phyloP scores from a whole-genome alignment of 2,888 invertebrate species.

The Pinctada fucata region DNA sequence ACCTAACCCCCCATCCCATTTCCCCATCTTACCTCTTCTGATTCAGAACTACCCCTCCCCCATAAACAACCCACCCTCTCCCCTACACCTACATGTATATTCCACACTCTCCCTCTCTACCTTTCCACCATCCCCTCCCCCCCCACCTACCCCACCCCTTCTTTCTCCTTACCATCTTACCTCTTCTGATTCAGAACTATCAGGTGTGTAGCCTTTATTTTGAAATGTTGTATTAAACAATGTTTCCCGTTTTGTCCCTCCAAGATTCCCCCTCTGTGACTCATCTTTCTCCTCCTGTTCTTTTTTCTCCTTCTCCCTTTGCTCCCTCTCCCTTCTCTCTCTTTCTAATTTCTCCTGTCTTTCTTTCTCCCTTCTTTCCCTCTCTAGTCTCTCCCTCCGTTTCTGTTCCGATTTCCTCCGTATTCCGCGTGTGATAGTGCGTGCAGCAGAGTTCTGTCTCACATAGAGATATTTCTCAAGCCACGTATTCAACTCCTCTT shows the following conservation, averaged over 20 bases:
- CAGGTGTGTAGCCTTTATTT: background rate
- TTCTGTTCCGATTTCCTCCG: background rate
- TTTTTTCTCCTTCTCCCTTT: slow-evolving; percentile 27
- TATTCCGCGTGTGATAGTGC: slow-evolving; percentile 19
- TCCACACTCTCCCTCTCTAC: no score
- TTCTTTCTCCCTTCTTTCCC: slow-evolving; percentile 20
- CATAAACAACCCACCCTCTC: no score
- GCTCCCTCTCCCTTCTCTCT: slow-evolving; percentile 13
- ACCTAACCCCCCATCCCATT: no score
- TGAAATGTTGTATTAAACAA: background rate
- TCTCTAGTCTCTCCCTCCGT: slow-evolving; percentile 15
- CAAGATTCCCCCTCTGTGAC: background rate
- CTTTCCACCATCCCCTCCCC: no score
- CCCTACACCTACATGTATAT: no score
- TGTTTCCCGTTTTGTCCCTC: background rate
- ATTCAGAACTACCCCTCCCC: no score
- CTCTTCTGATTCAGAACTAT: no score
- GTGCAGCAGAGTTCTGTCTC: slow-evolving; percentile 36
- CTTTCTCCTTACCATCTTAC: no score
- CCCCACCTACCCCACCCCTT: no score
- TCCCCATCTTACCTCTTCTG: no score
- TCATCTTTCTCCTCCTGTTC: slow-evolving; percentile 7
- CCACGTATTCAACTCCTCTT: slow-evolving; percentile 40
- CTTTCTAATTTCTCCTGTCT: slow-evolving; percentile 30
- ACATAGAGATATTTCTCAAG: slow-evolving; percentile 41